Evolutionary conservation across 2,888 invertebrate species (phyloP), one percentile per base, ranked within the genome.

Genomic region (Hydrotaea diabolus): DNA sequence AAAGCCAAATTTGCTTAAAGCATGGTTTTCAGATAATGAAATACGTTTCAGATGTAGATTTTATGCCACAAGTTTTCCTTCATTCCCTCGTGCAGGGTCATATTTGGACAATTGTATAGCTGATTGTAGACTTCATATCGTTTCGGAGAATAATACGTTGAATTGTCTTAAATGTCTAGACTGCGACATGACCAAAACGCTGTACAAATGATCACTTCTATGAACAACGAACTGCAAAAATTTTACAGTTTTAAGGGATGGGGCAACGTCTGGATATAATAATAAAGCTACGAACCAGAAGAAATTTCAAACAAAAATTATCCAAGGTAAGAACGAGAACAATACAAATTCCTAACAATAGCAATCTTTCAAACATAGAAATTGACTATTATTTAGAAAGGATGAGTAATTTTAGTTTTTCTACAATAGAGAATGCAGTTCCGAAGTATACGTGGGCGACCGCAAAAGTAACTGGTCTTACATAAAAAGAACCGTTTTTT

Each of bases 171-270:
- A 72, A 53, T 59, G 17, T 21, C 46, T 74, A 3, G 43, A 46
- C 5, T 74, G 46, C 15, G 74, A 74, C 21, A 74, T 23, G 74
- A 59, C 13, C 59, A 74, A 13, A 36, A 36, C 19, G 73, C 57
- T 17, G 17, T 74, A 9, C 21, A 59, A 46, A 74, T 74, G 19
- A 15, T 11, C 0, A 23, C 39, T 39, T 21, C 23, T 15, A 73
- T 39, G 55, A 73, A 57, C 23, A 57, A 39, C 7, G 57, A 73
- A 15, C 21, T 13, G 15, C 13, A 57, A 9, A 46, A 46, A 31
- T 21, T 73, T 73, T 39, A 9, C 7, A 17, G 55, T 73, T 55
- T 46, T 46, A 46, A 5, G n/a, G n/a, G n/a, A n/a, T 46, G n/a
- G 9, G 11, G n/a, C n/a, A 2, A n/a, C 2, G n/a, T 46, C n/a